Evolutionary conservation across 2,113 vertebrate genomes (phyloP).

Genomic region (Parus major): DNA sequence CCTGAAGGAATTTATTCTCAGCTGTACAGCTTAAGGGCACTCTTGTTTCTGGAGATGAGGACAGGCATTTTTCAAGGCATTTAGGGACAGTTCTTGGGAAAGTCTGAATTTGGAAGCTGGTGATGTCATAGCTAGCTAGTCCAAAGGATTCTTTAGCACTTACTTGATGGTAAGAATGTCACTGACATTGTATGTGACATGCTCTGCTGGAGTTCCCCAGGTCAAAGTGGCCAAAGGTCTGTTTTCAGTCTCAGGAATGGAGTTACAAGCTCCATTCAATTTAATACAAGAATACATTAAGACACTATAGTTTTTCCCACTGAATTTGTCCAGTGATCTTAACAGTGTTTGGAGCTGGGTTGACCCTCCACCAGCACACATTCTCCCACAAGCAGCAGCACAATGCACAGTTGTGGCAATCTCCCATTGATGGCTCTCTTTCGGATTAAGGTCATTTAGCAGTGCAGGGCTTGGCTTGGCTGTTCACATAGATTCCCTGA

Average conservation of each 20-base stretch:
- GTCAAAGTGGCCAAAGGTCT: accelerated
- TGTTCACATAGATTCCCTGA: not conserved
- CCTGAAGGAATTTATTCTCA: constrained; percentile 14
- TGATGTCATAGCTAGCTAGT: not conserved
- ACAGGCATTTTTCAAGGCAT: not conserved
- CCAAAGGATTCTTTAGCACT: accelerated
- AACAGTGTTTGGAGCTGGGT: not conserved
- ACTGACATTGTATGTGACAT: accelerated
- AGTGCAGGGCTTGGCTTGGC: not conserved
- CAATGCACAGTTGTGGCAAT: not conserved
- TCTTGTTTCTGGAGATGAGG: not conserved
- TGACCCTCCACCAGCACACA: accelerated
- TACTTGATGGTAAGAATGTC: not conserved
- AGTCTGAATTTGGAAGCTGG: not conserved
- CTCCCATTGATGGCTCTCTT: not conserved
- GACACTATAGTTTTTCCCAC: not conserved
- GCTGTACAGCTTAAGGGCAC: constrained; percentile 20
- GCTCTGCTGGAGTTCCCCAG: not conserved
- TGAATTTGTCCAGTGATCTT: not conserved
- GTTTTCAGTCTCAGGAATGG: not conserved
- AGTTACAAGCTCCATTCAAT: not conserved
- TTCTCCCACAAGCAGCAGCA: not conserved
- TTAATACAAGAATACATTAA: accelerated
- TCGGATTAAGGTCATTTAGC: not conserved
- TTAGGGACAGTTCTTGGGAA: not conserved